These are phyloP conservation scores for Geophilus truncorum DNA, from an alignment of 2,888 invertebrate species.

Conservation along the genomic window DNA sequence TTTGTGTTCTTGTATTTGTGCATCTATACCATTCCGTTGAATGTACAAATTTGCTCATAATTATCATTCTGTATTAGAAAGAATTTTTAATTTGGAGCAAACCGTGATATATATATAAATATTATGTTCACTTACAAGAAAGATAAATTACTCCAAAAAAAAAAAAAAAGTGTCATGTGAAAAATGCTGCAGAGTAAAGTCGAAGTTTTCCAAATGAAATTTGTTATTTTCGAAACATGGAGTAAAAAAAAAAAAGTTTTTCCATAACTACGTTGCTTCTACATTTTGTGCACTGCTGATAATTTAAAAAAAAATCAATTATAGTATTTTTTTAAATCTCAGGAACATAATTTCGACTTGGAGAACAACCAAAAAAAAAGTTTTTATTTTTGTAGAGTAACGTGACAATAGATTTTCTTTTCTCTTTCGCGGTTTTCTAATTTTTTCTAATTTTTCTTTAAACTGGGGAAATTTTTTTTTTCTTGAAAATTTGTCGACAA, in stretches of 20 bases:
- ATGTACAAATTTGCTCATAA: slow-evolving; percentile 22
- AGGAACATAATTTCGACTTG: neutral
- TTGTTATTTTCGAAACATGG: neutral
- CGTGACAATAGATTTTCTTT: neutral
- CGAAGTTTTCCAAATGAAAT: neutral
- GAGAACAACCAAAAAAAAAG: neutral
- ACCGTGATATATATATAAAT: slow-evolving; percentile 1
- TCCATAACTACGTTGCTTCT: neutral
- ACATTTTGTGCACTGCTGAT: neutral
- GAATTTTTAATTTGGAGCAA: slow-evolving; percentile 15
- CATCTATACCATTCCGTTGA: slow-evolving; percentile 27
- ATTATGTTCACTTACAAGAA: neutral
- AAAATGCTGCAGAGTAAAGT: neutral
- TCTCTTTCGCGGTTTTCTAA: neutral
- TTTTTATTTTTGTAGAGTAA: neutral
- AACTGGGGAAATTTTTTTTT: neutral
- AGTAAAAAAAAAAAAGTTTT: neutral
- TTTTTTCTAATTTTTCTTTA: neutral
- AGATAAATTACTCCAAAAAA: neutral
- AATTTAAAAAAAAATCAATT: neutral
- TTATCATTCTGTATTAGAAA: slow-evolving; percentile 14
- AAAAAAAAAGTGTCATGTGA: neutral
- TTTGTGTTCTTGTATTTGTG: slow-evolving; percentile 22
- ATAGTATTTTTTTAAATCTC: neutral
- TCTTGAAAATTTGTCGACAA: neutral